Conservation (phyloP, 1,140 invertebrate genomes). For the Daktulosphaira vitifoliae region DNA sequence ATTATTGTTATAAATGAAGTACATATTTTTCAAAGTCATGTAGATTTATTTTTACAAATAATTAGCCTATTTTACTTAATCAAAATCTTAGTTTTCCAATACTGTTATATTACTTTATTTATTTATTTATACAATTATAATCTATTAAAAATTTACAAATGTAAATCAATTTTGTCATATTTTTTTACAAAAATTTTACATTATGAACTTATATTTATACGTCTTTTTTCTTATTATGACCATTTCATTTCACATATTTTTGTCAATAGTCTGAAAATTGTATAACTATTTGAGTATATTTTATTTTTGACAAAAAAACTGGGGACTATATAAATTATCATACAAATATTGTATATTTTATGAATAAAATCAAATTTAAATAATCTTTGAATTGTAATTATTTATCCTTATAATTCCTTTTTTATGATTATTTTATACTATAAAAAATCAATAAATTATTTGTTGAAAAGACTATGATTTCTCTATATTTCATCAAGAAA, state of each 20-base stretch:
- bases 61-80: conserved; percentile 17
- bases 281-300: background rate
- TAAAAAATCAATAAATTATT: no score
- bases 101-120: background rate
- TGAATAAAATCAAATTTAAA: conserved; percentile 17
- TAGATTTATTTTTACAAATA: background rate
- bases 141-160: no score
- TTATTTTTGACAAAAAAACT: background rate
- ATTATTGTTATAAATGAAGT: background rate
- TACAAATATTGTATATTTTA: conserved; percentile 25
- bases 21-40: background rate
- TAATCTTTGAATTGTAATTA: conserved; percentile 1
- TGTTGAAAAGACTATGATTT: no score
- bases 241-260: background rate
- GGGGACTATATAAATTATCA: conserved; percentile 7
- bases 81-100: background rate
- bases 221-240: background rate
- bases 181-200: background rate
- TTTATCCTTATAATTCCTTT: background rate
- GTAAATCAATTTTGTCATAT: no score
- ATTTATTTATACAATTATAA: no score
- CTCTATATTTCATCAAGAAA: no score
- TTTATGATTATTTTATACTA: background rate
- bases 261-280: background rate
- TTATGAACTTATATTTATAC: background rate